phyloP scores from a whole-genome alignment of 2,888 invertebrate species.

The Drosophila kanekoi region DNA sequence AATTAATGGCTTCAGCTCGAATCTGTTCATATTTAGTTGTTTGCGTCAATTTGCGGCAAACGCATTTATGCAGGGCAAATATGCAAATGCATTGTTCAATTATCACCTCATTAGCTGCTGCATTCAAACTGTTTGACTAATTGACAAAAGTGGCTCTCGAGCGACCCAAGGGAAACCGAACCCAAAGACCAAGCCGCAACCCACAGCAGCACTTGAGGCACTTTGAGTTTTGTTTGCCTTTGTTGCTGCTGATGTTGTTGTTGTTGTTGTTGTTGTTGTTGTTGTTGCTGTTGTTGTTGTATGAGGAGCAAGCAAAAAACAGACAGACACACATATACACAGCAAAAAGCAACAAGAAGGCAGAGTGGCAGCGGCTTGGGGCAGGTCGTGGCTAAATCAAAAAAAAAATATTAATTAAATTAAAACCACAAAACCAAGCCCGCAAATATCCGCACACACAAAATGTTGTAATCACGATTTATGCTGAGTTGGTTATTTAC shows the following conservation, averaged over 20 bases:
- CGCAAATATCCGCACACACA: slow-evolving; percentile 82
- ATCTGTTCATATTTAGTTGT: too few relatives aligned
- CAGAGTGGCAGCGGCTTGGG: not conserved
- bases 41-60: too few relatives aligned
- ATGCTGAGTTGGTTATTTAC: slow-evolving; percentile 78
- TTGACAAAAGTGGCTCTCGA: slow-evolving; percentile 52
- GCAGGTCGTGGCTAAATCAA: slow-evolving; percentile 24
- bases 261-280: not conserved
- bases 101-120: slow-evolving; percentile 59
- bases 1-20: too few relatives aligned
- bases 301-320: slow-evolving; percentile 17
- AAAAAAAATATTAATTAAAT: slow-evolving; percentile 83
- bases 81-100: slow-evolving; percentile 58
- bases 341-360: not conserved
- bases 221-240: slow-evolving; percentile 20
- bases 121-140: slow-evolving; percentile 56
- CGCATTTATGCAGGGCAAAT: slow-evolving; percentile 5
- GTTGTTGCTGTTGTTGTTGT: not conserved
- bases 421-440: slow-evolving; percentile 83
- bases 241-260: not conserved
- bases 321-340: slow-evolving; percentile 1
- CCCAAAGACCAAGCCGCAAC: slow-evolving; percentile 10
- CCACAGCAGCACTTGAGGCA: slow-evolving; percentile 23
- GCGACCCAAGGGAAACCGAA: slow-evolving; percentile 15
- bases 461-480: slow-evolving; percentile 84